These are phyloP conservation scores for Arbacia lixula DNA, from an alignment of 53 echinoderm and acorn worm genomes.

Conservation along the genomic window DNA sequence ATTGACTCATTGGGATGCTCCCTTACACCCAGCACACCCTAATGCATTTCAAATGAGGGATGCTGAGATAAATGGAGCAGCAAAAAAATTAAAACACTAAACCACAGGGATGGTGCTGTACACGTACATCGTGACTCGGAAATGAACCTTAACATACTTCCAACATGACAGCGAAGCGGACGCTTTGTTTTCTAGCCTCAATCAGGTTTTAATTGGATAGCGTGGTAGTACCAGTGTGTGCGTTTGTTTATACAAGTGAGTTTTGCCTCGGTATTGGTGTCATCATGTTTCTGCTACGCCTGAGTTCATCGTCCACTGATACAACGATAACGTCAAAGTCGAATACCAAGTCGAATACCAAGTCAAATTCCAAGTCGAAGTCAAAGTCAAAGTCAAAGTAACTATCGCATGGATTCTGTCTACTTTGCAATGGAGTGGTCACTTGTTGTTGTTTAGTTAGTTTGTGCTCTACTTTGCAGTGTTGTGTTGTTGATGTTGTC, in stretches of 20 bases:
- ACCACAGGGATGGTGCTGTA: conserved; percentile 11
- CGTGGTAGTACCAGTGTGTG: conserved; percentile 23
- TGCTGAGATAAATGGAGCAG: conserved; percentile 7
- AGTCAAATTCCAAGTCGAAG: too few species aligned
- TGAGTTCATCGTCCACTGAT: conserved; percentile 5
- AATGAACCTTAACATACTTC: conserved; percentile 22
- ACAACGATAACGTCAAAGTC: too few species aligned
- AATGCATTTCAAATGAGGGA: too few species aligned
- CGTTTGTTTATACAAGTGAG: too few species aligned
- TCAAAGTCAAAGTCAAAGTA: too few species aligned
- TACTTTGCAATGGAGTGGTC: too few species aligned
- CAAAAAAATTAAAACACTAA: conserved; percentile 25
- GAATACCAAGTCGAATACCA: too few species aligned
- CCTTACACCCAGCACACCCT: too few species aligned
- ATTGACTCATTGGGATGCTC: conserved; percentile 35
- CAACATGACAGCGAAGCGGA: conserved; percentile 22
- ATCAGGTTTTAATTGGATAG: conserved; percentile 43
- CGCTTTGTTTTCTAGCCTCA: neutral
- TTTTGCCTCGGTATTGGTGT: neutral
- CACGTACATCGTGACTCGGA: neutral
- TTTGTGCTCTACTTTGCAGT: too few species aligned
- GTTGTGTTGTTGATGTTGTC: too few species aligned
- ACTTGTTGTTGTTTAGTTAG: too few species aligned
- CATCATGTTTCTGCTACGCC: conserved; percentile 42
- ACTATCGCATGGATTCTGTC: conserved; percentile 44